phyloP scores from a whole-genome alignment of 2,797 vertebrate genomes.

The Tadarida brasiliensis region DNA sequence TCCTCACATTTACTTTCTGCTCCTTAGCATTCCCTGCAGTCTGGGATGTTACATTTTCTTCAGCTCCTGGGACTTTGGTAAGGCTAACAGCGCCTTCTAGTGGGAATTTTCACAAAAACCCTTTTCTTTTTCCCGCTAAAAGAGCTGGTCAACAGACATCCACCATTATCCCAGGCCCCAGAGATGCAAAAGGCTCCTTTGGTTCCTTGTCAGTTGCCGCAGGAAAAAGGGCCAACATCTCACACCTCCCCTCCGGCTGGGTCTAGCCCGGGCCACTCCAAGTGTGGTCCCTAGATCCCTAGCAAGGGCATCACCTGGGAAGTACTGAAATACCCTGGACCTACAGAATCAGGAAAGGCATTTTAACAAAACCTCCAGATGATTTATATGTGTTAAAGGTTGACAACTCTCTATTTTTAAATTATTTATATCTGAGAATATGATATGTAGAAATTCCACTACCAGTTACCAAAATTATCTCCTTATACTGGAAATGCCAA shows the following conservation, averaged over 20 bases:
- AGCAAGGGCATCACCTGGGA: not conserved
- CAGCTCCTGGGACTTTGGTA: not conserved
- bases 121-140: not conserved
- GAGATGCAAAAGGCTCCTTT: not conserved
- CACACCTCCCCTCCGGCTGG: not conserved
- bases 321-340: not conserved
- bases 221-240: not conserved
- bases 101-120: not conserved
- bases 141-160: not conserved
- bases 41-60: not conserved
- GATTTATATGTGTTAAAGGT: not conserved
- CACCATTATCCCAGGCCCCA: not conserved
- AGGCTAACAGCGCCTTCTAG: conserved; percentile 11
- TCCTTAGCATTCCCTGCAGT: not conserved
- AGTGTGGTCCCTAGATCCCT: not conserved
- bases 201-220: not conserved
- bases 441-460: not conserved
- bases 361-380: not conserved
- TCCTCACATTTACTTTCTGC: not conserved
- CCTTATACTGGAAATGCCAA: not conserved
- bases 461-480: not conserved
- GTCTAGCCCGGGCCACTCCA: not conserved
- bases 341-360: not conserved
- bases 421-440: not conserved
- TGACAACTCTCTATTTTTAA: not conserved